Percentiles rank a stretch among this genome's conserved stretches.
Conservation (phyloP, 2,888 invertebrate species). For the Platycheirus rosarum region DNA sequence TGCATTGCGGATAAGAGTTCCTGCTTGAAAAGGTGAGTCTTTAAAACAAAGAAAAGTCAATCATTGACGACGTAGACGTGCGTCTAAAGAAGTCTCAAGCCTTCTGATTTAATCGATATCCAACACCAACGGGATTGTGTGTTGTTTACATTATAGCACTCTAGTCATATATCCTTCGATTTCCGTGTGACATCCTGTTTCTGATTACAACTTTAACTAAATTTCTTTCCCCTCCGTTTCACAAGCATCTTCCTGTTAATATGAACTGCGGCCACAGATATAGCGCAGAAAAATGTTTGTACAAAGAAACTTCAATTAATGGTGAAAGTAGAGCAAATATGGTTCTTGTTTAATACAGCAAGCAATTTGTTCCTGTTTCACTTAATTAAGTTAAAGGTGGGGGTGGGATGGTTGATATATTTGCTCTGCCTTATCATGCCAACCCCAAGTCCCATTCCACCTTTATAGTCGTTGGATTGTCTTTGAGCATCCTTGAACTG, state of each 20-base stretch:
- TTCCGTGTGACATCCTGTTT: neutral
- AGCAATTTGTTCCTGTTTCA: slow-evolving; percentile 26
- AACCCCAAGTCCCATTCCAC: neutral
- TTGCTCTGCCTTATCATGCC: neutral
- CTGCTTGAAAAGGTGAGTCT: slow-evolving; percentile 73
- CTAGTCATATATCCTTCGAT: slow-evolving; percentile 5
- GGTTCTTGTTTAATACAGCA: slow-evolving; percentile 25
- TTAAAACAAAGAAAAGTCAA: slow-evolving; percentile 50
- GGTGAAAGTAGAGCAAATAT: slow-evolving; percentile 55
- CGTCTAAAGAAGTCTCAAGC: slow-evolving; percentile 24
- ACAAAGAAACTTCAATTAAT: slow-evolving; percentile 55
- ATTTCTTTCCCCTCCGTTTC: slow-evolving; percentile 1
- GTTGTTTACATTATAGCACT: slow-evolving; percentile 8
- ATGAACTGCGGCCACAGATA: neutral
- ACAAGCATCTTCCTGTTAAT: neutral
- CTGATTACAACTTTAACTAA: slow-evolving; percentile 21
- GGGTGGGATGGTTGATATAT: slow-evolving; percentile 25
- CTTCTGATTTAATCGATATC: slow-evolving; percentile 62
- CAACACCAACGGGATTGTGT: neutral
- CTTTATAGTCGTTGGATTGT: slow-evolving; percentile 26
- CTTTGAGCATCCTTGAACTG: slow-evolving; percentile 71
- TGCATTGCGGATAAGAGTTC: slow-evolving; percentile 75
- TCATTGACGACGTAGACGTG: neutral
- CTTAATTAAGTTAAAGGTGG: slow-evolving; percentile 67
- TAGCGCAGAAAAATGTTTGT: neutral